Conservation (phyloP, 2,797 vertebrate species). For the Micropoecilia bifurca region DNA sequence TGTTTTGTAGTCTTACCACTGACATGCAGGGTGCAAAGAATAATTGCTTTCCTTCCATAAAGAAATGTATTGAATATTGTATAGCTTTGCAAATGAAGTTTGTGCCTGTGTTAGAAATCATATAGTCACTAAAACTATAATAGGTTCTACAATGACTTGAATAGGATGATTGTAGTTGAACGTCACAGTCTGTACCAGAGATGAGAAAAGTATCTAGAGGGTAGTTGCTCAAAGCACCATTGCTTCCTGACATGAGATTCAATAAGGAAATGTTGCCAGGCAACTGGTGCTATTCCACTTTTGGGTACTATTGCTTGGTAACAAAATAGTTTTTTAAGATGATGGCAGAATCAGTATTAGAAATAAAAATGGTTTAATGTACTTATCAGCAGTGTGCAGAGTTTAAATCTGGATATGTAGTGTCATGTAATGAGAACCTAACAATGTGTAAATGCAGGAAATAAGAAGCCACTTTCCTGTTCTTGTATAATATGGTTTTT, state of each 20-base stretch:
- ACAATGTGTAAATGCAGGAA: not conserved
- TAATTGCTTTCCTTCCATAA: not conserved
- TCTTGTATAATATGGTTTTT: not conserved
- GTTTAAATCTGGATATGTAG: slow-evolving; percentile 15
- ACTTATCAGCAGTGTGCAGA: slow-evolving; percentile 21
- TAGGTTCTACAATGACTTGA: slow-evolving; percentile 27
- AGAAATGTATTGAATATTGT: not conserved
- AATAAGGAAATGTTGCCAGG: slow-evolving; percentile 76
- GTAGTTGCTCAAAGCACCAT: slow-evolving; percentile 58
- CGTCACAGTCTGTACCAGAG: slow-evolving; percentile 40
- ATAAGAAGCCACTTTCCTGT: not conserved
- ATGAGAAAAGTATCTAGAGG: slow-evolving; percentile 52
- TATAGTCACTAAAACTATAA: slow-evolving; percentile 10
- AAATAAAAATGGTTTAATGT: slow-evolving; percentile 34
- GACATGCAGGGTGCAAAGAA: slow-evolving; percentile 10
- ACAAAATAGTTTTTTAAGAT: slow-evolving; percentile 67
- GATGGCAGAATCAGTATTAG: slow-evolving; percentile 40
- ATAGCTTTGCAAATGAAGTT: not conserved
- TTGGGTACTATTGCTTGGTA: slow-evolving; percentile 73
- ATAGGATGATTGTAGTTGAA: slow-evolving; percentile 42
- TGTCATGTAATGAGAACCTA: not conserved
- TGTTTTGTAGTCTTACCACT: slow-evolving; percentile 9
- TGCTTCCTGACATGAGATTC: slow-evolving; percentile 64
- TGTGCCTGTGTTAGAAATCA: slow-evolving; percentile 9
- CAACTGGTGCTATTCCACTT: slow-evolving; percentile 72